phyloP scores from a whole-genome alignment of 2,888 invertebrate genomes.

The Apamea anceps region DNA sequence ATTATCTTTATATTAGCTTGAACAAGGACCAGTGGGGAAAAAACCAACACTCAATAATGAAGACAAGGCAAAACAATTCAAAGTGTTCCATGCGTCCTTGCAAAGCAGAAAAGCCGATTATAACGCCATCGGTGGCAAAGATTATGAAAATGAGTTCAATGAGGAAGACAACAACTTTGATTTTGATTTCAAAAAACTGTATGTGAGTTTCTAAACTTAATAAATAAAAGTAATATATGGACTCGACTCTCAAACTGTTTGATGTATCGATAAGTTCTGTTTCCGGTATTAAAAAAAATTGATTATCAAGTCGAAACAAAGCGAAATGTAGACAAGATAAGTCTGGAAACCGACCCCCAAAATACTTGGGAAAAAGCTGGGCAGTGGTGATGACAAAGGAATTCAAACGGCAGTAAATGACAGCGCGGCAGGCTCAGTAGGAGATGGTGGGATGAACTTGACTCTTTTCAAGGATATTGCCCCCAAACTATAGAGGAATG shows the following conservation, averaged over 20 bases:
- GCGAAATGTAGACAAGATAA: neutral
- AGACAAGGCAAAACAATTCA: neutral
- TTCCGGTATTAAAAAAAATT: slow-evolving; percentile 1
- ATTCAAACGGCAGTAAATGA: neutral
- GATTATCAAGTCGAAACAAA: neutral
- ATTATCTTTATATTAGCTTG: slow-evolving; percentile 15
- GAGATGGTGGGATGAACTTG: neutral
- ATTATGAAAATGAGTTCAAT: slow-evolving; percentile 21
- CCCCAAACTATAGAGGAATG: neutral
- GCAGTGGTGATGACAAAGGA: neutral
- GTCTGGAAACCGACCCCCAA: neutral
- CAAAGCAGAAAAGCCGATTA: neutral
- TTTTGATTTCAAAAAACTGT: slow-evolving; percentile 36
- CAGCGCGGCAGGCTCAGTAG: too few relatives aligned
- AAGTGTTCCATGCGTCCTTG: neutral
- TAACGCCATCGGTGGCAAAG: neutral
- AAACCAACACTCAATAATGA: neutral
- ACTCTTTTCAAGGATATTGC: neutral
- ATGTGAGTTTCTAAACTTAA: slow-evolving; percentile 26
- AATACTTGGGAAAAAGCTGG: neutral
- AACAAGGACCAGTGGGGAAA: too few relatives aligned
- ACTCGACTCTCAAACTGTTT: neutral
- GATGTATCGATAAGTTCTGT: neutral
- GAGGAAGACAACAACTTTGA: slow-evolving; percentile 46
- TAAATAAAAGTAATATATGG: neutral